Evolutionary conservation across 1,140 invertebrate genomes (phyloP).

Genomic region (Rhyacophila brunnea): DNA sequence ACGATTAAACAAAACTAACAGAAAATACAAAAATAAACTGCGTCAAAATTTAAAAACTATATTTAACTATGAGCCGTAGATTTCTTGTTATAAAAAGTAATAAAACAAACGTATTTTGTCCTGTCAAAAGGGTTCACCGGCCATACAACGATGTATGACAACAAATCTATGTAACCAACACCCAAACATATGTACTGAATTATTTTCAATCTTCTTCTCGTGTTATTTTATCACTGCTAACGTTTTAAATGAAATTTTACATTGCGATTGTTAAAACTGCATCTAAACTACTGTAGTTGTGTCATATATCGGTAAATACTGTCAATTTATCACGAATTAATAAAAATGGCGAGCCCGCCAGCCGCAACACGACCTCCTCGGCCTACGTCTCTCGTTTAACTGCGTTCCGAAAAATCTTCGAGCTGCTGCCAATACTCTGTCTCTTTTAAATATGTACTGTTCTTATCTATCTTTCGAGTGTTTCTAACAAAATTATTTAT

Average conservation of each 20-base stretch:
- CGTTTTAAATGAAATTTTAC: neutral
- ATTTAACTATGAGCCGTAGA: neutral
- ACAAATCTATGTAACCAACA: constrained; percentile 20
- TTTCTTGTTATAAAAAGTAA: neutral
- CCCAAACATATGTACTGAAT: constrained; percentile 16
- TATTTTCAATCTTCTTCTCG: neutral
- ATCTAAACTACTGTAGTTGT: constrained; percentile 1
- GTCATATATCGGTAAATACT: constrained; percentile 6
- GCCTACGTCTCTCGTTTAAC: constrained; percentile 14
- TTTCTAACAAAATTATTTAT: no score
- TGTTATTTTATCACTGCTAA: neutral
- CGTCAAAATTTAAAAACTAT: neutral
- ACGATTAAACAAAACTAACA: neutral
- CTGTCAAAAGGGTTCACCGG: constrained; percentile 25
- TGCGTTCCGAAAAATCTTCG: neutral
- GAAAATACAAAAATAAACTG: neutral
- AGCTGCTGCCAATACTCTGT: no score
- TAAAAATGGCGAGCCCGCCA: constrained; percentile 3
- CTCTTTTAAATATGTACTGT: no score
- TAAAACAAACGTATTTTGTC: neutral
- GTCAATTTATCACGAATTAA: constrained; percentile 1
- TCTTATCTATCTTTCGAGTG: no score
- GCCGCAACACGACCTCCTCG: constrained; percentile 9
- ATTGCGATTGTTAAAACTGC: neutral
- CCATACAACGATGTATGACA: constrained; percentile 12